Conservation (phyloP, 2,888 invertebrate species). For the Incurvaria masculella region DNA sequence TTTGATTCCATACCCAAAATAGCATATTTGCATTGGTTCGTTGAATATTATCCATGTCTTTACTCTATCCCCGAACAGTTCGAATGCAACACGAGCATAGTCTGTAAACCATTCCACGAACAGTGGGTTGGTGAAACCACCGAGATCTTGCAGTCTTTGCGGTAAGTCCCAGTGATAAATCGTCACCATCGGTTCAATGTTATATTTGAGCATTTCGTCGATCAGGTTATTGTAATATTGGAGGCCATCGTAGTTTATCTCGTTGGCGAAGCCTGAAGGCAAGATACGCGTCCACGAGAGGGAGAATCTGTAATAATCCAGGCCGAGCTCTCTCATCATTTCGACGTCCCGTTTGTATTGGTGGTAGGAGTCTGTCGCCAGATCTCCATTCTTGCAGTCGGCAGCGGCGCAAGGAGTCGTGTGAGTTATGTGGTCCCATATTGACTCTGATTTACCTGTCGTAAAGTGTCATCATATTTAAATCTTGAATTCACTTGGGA, state of each 20-base stretch:
- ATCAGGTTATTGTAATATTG: slow-evolving; percentile 60
- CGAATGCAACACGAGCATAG: slow-evolving; percentile 41
- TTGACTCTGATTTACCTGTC: slow-evolving; percentile 52
- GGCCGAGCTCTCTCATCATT: slow-evolving; percentile 34
- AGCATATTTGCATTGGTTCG: slow-evolving; percentile 45
- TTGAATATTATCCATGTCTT: slow-evolving; percentile 59
- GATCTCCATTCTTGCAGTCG: slow-evolving; percentile 55
- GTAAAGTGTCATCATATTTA: background rate
- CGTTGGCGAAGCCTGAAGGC: slow-evolving; percentile 49
- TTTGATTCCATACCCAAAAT: slow-evolving; percentile 37
- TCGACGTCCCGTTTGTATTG: slow-evolving; percentile 57
- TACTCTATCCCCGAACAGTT: slow-evolving; percentile 45
- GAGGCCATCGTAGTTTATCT: slow-evolving; percentile 59
- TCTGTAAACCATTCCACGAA: slow-evolving; percentile 45
- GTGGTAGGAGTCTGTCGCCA: slow-evolving; percentile 58
- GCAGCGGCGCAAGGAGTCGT: slow-evolving; percentile 38
- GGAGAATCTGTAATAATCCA: slow-evolving; percentile 52
- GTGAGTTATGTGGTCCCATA: slow-evolving; percentile 62
- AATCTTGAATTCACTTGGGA: too few species aligned
- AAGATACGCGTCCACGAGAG: slow-evolving; percentile 62
- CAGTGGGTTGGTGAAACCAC: slow-evolving; percentile 45
- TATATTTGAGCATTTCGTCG: slow-evolving; percentile 51
- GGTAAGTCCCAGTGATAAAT: slow-evolving; percentile 62
- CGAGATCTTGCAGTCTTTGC: slow-evolving; percentile 48
- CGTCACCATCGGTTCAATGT: slow-evolving; percentile 57